Evolutionary conservation across 2,888 invertebrate species (phyloP), one percentile per base, ranked within the genome.

Genomic region (Eueremaeus valkanovi): DNA sequence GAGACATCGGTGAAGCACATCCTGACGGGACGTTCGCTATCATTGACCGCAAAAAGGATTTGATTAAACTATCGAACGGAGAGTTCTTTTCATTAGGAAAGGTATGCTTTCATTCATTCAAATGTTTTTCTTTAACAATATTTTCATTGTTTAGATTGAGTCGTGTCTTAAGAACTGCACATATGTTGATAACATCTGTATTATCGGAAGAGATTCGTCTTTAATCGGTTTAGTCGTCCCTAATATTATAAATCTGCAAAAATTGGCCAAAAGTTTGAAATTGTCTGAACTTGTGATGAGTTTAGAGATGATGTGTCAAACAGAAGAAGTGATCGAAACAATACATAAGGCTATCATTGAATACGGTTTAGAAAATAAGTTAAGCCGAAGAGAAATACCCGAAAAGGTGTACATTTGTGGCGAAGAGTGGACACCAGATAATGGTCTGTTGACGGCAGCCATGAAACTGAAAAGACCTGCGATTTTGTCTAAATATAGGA

Each of bases 81-180:
- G 99, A 99, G 85, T 99, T 98, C 84, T 93, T 99, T 27, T 96
- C 97, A 0, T 87, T 99, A 72, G 96, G 95, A 78, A 95, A 95
- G 45, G 75, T 76, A 29, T 66, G 61, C 36, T 13, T n/a, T n/a
- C n/a, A n/a, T n/a, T n/a, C n/a, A n/a, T n/a, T n/a, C n/a, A n/a
- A n/a, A 3, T 36, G 6, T 3, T 58, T 11, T 58, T 29, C 16
- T 29, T 29, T 11, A 29, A 29, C 1, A 58, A 31, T 31, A 13
- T 61, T 18, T 31, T 33, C 0, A 18, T 61, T 11, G 21, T 3
- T 18, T 31, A 75, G 75, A 72, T 75, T 51, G 99, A 99, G 83
- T 90, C 96, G 0, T 92, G 93, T 83, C 86, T 99, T 81, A 95
- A 97, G 84, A 95, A 96, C 11, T 93, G 92, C 81, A 90, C 95